phyloP scores from a whole-genome alignment of 2,888 invertebrate species.

The Protodeltote pygarga region DNA sequence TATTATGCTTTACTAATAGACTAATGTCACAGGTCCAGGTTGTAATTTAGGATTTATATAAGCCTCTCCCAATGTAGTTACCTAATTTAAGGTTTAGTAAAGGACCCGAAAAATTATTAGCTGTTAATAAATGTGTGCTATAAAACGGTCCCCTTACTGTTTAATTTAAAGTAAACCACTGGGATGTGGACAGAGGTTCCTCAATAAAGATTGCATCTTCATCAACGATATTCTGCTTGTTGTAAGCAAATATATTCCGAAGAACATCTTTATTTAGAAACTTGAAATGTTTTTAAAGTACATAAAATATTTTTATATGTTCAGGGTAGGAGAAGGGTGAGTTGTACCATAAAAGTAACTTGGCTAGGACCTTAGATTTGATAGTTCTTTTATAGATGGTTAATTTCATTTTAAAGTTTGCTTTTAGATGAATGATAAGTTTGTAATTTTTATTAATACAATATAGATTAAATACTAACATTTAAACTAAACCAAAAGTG shows the following conservation, averaged over 20 bases:
- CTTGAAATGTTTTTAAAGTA: slow-evolving; percentile 75
- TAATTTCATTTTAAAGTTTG: slow-evolving; percentile 83
- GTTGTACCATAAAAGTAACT: slow-evolving; percentile 80
- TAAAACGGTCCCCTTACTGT: slow-evolving; percentile 70
- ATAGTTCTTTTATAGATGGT: slow-evolving; percentile 84
- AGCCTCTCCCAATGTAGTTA: slow-evolving; percentile 78
- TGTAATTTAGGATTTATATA: slow-evolving; percentile 80
- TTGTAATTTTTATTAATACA: slow-evolving; percentile 84
- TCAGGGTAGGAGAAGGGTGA: slow-evolving; percentile 76
- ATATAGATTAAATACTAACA: slow-evolving; percentile 85
- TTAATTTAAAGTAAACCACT: slow-evolving; percentile 68
- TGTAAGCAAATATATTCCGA: slow-evolving; percentile 21
- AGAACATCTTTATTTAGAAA: slow-evolving; percentile 66
- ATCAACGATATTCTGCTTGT: slow-evolving; percentile 14
- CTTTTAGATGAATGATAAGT: slow-evolving; percentile 83
- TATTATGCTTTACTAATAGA: slow-evolving; percentile 75
- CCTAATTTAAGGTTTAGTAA: slow-evolving; percentile 78
- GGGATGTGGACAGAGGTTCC: slow-evolving; percentile 58
- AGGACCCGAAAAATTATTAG: slow-evolving; percentile 73
- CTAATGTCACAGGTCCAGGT: slow-evolving; percentile 83
- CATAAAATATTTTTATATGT: slow-evolving; percentile 86
- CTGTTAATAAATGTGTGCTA: slow-evolving; percentile 81
- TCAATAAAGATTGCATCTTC: slow-evolving; percentile 57
- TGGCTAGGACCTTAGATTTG: slow-evolving; percentile 83
- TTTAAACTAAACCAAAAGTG: slow-evolving; percentile 87